These are phyloP conservation scores for Pinctada fucata DNA, from an alignment of 2,888 invertebrate genomes.

Conservation along the genomic window DNA sequence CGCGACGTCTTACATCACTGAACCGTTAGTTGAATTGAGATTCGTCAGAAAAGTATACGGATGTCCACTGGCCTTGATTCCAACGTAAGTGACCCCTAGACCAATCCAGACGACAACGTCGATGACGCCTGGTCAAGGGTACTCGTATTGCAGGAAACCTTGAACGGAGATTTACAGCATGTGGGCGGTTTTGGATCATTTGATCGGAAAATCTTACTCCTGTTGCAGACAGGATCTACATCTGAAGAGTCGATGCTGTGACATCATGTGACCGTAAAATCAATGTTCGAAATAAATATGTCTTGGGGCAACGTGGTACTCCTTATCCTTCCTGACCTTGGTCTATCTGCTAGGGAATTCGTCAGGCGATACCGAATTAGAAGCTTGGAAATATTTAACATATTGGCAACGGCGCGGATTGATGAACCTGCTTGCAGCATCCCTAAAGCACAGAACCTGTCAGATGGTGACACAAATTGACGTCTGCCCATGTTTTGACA, in stretches of 20 bases:
- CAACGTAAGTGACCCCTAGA: not conserved
- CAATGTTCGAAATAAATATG: not conserved
- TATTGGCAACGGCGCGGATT: no score
- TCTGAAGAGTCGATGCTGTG: slow-evolving; percentile 3
- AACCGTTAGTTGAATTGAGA: not conserved
- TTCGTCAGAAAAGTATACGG: not conserved
- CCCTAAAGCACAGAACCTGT: not conserved
- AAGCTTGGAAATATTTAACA: no score
- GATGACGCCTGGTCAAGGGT: slow-evolving; percentile 1
- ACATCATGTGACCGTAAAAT: not conserved
- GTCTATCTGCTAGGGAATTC: not conserved
- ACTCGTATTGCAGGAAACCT: not conserved
- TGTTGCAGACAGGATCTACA: not conserved
- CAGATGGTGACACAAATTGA: not conserved
- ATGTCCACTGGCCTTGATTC: not conserved
- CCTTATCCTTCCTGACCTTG: not conserved
- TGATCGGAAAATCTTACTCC: not conserved
- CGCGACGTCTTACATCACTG: not conserved
- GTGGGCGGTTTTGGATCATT: not conserved
- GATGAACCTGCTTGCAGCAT: no score
- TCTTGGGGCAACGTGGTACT: not conserved
- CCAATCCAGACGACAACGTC: slow-evolving; percentile 3
- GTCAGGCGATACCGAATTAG: not conserved
- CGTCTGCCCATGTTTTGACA: not conserved
- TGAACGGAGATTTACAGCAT: not conserved